Evolutionary conservation across 2,797 vertebrate species (phyloP), one percentile per base, ranked within the genome.

Genomic region (Dicrostonyx torquatus): DNA sequence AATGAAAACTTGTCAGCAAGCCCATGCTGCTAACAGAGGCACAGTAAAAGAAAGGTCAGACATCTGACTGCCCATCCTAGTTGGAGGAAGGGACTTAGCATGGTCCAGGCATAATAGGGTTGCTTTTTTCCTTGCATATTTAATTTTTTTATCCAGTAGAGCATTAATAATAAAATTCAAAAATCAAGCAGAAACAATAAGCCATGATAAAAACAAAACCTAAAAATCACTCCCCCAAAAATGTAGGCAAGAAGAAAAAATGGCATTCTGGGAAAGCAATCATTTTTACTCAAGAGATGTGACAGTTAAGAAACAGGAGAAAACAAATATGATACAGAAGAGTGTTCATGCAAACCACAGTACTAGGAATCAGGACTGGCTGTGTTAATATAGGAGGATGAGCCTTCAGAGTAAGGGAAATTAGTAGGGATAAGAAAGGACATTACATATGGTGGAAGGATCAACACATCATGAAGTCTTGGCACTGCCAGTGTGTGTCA

Each of bases 151-250:
- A 24, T 90, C 15, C 43, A 68, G 22, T 90, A 70, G 10, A 90
- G 77, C 6, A 5, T 45, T 90, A 83, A 93, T 93, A 73, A 94
- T 77, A 95, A 77, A 93, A 85, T 88, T 87, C 9, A 94, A 91
- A 93, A 94, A 62, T 64, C 82, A 94, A 93, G 79, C 20, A 94
- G 75, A 78, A 90, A 62, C 78, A 90, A 83, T 50, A 90, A 93
- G 87, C 37, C 62, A 87, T 79, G 75, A 68, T 58, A 94, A 45
- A n/a, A 84, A 84, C 24, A 93, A 95, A 96, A 82, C 66, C 18
- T 93, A 94, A 96, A 87, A 93, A 79, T 92, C 83, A 79, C 37
- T 93, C 70, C 93, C 75, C 86, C 72, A 94, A 90, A 96, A 93
- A 93, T 85, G 24, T 29, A 75, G 66, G 80, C 22, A 34, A 53